Base-by-base conservation (phyloP, 1,140 invertebrate species). In the Matsumurasca onukii region DNA sequence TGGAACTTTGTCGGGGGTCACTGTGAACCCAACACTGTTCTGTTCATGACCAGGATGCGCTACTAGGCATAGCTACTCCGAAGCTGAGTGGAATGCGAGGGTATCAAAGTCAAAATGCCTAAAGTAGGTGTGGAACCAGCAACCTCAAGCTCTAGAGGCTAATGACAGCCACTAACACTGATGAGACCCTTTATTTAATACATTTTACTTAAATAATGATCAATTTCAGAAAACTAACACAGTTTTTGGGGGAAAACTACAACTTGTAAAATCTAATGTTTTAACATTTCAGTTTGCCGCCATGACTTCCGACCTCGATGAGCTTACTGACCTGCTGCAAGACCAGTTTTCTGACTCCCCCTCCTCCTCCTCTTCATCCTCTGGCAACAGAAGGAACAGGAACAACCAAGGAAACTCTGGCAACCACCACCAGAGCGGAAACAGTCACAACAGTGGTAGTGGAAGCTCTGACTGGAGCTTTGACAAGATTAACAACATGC, bases 401-500 rank as follows among this genome's bases (percentile, higher is more conserved):
- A 51, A 51, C 49, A 5, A 51, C 17, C 49, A 20, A 12, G 49
- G 17, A 5, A 51, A n/a, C 49, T n/a, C n/a, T n/a, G n/a, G n/a
- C n/a, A n/a, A n/a, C n/a, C n/a, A n/a, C n/a, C n/a, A n/a, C 49
- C 49, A 51, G 49, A 51, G n/a, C 49, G n/a, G n/a, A n/a, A n/a
- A n/a, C n/a, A n/a, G n/a, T n/a, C n/a, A n/a, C 49, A 17, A 51
- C 17, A 51, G n/a, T 22, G n/a, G 17, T 51, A 22, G n/a, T 9
- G n/a, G 17, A 17, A n/a, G 24, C 49, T 51, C 49, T 20, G 24
- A 51, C 49, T 51, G 49, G 49, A 51, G 24, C 49, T 51, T 51
- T 52, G 75, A 83, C 31, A 82, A 82, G 61, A 82, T 89, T 48
- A 79, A 81, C 29, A 77, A 85, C 45, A 75, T 84, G 49, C 75